Conservation (phyloP, 2,797 vertebrate species). For the Emydoidea blandingii region DNA sequence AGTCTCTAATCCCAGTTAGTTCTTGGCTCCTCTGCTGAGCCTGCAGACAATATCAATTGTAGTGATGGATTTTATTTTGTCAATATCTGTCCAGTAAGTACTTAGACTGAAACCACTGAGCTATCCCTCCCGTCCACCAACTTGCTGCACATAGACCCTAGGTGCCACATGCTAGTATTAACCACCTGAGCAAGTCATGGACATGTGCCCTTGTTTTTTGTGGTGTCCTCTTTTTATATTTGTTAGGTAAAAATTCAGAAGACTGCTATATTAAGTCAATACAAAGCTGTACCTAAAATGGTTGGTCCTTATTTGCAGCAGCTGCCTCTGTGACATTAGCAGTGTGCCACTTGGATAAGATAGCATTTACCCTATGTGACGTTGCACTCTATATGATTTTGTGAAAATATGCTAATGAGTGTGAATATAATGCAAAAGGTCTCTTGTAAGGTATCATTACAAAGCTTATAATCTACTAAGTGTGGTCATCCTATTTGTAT, state of each 20-base stretch:
- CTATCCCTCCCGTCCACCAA: too few species aligned
- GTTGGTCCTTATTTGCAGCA: fast-evolving
- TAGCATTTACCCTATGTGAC: not conserved
- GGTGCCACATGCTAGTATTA: not conserved
- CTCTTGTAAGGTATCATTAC: too few species aligned
- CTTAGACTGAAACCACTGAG: too few species aligned
- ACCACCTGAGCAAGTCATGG: not conserved
- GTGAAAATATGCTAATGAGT: too few species aligned
- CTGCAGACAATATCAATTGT: not conserved
- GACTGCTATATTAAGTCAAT: not conserved
- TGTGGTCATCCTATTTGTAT: too few species aligned
- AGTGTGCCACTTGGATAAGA: fast-evolving
- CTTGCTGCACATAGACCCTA: not conserved
- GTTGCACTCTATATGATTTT: too few species aligned
- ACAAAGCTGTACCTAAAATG: not conserved
- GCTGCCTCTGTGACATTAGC: not conserved
- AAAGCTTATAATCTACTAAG: too few species aligned
- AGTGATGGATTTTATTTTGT: not conserved
- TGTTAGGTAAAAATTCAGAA: not conserved
- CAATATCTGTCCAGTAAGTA: not conserved
- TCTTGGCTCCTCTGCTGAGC: not conserved
- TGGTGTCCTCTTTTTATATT: not conserved
- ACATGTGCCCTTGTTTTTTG: not conserved
- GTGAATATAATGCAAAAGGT: too few species aligned
- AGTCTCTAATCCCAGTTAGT: not conserved